Evolutionary conservation across 2,888 invertebrate species (phyloP), one percentile per base, ranked within the genome.

Genomic region (Drosophila rubida): DNA sequence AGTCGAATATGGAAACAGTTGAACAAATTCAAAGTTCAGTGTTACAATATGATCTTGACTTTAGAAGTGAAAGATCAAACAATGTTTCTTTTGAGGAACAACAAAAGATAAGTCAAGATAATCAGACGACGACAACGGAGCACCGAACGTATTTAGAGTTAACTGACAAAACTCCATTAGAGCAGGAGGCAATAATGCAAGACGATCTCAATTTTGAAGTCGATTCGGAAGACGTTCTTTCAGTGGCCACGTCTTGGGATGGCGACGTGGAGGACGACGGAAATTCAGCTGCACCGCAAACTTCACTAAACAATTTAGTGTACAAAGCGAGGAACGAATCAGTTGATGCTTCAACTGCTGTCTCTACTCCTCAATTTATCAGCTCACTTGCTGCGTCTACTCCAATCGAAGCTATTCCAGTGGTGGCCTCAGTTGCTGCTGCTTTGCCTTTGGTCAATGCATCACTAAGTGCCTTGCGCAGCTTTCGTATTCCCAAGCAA

Each of bases 241-340:
- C 83, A 4, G 65, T 83, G 16, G 41, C 50, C 0, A 63, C 80
- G 16, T 80, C 83, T 1, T 82, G 80, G 69, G 42, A 76, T 25
- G 80, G 73, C 0, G 75, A 77, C 7, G 7, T 14, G 14, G 35
- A 37, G 0, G 32, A 32, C n/a, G 76, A 80, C 16, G 55, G n/a
- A 13, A 13, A 4, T 32, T 42, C 32, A 54, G 1, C 25, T 14
- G n/a, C 9, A 7, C 27, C 5, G 4, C 13, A 6, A 13, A 25
- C 13, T 8, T 16, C 7, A n/a, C 11, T 1, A 7, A 5, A 2
- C 23, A 25, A 25, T 9, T 14, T 3, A 2, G 2, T 30, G 2
- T 11, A 11, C 11, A 8, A 1, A 11, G 14, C 7, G 16, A 19
- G 8, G 16, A 27, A n/a, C 6, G 25, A n/a, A 19, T 2, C 1